Evolutionary conservation across 2,888 invertebrate genomes (phyloP), one percentile per base, ranked within the genome.

Genomic region (Masnerella sp.): DNA sequence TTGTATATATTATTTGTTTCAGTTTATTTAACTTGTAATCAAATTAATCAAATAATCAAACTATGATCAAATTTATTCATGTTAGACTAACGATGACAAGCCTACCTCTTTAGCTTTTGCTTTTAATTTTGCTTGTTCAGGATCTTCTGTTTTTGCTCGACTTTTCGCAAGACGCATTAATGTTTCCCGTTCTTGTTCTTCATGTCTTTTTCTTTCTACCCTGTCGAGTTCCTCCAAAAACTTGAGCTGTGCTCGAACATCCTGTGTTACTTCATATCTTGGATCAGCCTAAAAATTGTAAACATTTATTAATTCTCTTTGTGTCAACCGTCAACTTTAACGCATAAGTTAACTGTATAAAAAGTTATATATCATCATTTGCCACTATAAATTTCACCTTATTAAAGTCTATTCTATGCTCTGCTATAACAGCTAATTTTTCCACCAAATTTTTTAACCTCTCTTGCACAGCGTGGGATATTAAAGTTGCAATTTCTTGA

Each of bases 141-240:
- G 98, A 89, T 99, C 98, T 89, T 98, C 98, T 62, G 96, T 93
- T 90, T 98, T 98, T 56, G 98, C 96, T 76, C 98, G 91, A 80
- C 97, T 97, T 88, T 98, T 98, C 52, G 98, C 98, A 15, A 97
- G 97, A 76, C 96, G 90, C 79, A 99, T 88, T 51, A 99, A 89
- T 89, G 97, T 93, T 88, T 99, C 99, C 71, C 98, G 91, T 85
- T 99, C 99, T 61, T 95, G 92, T 86, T 98, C 99, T 85, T 98
- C 98, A 77, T 98, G 96, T 64, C 96, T 90, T 87, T 97, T 97
- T 85, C 96, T 93, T 88, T 98, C 98, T 59, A 96, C 92, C 82
- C 94, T 93, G 88, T 99, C 99, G 68, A 99, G 88, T 87, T 99
- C 98, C 88, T 99, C 99, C 59, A 99, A 89, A 88, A 99, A 99